phyloP scores from a whole-genome alignment of 2,888 invertebrate species.

The Calephelis perditalis region DNA sequence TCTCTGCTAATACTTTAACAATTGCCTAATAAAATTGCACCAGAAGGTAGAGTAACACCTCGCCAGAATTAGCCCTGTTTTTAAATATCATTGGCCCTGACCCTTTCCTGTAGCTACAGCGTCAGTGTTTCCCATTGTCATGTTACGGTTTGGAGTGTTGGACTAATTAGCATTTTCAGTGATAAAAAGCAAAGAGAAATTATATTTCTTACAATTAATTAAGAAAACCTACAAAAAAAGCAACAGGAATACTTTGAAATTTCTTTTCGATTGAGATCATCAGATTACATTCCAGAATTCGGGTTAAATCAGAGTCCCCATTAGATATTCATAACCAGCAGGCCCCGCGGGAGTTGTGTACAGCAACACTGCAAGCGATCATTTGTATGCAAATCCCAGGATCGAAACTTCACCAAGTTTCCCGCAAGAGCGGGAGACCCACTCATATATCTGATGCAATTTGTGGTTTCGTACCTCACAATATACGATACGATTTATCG shows the following conservation, averaged over 20 bases:
- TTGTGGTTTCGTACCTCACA: conserved; percentile 17
- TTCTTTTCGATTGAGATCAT: not conserved
- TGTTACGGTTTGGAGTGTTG: no score
- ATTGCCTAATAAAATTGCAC: no score
- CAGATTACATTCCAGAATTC: conserved; percentile 8
- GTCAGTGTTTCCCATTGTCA: no score
- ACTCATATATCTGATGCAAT: conserved; percentile 23
- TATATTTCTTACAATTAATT: no score
- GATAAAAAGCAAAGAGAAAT: no score
- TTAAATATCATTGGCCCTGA: no score
- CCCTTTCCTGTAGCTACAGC: no score
- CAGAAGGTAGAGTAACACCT: no score
- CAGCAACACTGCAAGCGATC: conserved; percentile 26
- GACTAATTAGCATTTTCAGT: no score
- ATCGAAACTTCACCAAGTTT: conserved; percentile 29
- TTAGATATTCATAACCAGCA: conserved; percentile 10
- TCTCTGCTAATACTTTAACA: no score
- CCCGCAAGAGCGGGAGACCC: conserved; percentile 7
- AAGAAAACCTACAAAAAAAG: no score
- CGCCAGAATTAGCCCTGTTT: no score
- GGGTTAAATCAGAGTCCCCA: conserved; percentile 14
- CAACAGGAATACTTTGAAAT: not conserved
- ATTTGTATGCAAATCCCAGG: conserved; percentile 33
- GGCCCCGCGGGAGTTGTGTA: conserved; percentile 23
- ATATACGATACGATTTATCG: not conserved